Conservation (phyloP, 2,797 vertebrate species). For the Ctenochaetus hawaiiensis region DNA sequence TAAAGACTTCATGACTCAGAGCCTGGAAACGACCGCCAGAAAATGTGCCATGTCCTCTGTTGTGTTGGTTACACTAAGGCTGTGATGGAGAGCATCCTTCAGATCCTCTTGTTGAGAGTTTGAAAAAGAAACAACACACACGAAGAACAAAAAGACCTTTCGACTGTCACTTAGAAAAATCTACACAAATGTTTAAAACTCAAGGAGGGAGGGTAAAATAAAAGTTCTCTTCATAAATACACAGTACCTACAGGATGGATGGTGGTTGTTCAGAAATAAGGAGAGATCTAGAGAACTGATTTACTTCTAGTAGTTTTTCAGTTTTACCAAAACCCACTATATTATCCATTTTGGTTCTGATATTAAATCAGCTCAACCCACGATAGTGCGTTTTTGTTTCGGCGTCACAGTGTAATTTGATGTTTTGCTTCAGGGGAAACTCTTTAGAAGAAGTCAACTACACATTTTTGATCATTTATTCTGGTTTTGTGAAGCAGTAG, state of each 20-base stretch:
- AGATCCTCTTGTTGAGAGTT: constrained; percentile 30
- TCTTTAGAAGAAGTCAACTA: not conserved
- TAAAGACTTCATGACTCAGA: constrained; percentile 12
- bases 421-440: not conserved
- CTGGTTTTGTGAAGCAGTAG: not conserved
- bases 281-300: not conserved
- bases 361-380: not conserved
- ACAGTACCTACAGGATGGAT: not conserved
- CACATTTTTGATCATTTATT: not conserved
- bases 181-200: constrained; percentile 31
- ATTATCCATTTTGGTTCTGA: not conserved
- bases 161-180: constrained; percentile 4
- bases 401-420: not conserved
- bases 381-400: not conserved
- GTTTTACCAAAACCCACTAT: not conserved
- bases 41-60: not conserved
- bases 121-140: constrained; percentile 16
- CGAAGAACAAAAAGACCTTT: constrained; percentile 18
- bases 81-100: constrained; percentile 25
- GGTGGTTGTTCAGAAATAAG: constrained; percentile 6
- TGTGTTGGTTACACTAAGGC: constrained; percentile 12
- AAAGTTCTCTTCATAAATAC: constrained; percentile 48
- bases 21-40: not conserved
- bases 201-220: constrained; percentile 22
- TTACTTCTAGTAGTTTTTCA: constrained; percentile 6